Conservation (phyloP, 2,797 vertebrate genomes). For the Gobionotothen gibberifrons region DNA sequence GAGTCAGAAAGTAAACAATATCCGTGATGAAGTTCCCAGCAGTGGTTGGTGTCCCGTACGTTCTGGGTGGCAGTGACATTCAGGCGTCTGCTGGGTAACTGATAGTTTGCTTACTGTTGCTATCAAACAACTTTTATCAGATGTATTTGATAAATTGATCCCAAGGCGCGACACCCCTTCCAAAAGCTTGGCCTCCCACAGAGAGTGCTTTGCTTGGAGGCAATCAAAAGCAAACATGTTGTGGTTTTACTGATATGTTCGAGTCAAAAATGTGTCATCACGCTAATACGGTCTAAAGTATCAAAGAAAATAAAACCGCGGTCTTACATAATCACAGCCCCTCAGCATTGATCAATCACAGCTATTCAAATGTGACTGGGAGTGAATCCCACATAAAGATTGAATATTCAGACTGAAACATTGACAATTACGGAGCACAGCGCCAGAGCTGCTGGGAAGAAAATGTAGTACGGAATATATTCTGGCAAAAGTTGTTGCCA, state of each 20-base stretch:
- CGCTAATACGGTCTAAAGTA: constrained; percentile 60
- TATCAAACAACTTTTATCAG: constrained; percentile 63
- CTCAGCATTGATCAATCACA: constrained; percentile 67
- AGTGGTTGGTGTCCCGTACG: constrained; percentile 37
- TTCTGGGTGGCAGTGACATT: constrained; percentile 53
- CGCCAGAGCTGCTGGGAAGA: constrained; percentile 56
- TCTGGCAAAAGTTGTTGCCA: constrained; percentile 44
- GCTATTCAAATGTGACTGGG: constrained; percentile 66
- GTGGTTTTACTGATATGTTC: constrained; percentile 55
- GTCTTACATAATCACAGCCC: constrained; percentile 63
- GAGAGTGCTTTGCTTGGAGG: constrained; percentile 47
- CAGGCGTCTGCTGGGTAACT: constrained; percentile 38
- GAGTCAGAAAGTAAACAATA: constrained; percentile 60
- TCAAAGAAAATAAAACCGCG: constrained; percentile 65
- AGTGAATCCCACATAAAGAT: constrained; percentile 64
- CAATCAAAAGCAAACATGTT: constrained; percentile 54
- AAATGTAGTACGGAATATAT: constrained; percentile 42
- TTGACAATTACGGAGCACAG: constrained; percentile 32
- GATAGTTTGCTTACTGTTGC: constrained; percentile 45
- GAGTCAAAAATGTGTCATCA: constrained; percentile 78
- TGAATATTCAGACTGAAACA: constrained; percentile 58
- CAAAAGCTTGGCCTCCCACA: constrained; percentile 62
- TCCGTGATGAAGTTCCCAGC: constrained; percentile 59
- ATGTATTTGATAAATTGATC: constrained; percentile 62
- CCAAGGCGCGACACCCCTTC: constrained; percentile 28